phyloP scores from a whole-genome alignment of 1,140 invertebrate species.

The Coenobita brevimanus region DNA sequence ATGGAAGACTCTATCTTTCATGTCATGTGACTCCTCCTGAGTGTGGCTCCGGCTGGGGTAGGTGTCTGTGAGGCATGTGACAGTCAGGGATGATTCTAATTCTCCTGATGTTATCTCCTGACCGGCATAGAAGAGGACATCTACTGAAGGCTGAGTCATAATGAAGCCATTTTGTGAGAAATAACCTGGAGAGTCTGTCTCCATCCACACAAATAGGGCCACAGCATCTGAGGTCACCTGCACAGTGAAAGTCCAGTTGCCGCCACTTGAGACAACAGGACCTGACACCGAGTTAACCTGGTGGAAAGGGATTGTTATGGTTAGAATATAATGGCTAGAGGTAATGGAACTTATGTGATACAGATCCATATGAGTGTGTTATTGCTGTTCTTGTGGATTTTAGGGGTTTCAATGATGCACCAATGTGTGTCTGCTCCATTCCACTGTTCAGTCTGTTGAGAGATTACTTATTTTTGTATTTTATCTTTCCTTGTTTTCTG shows the following conservation, averaged over 20 bases:
- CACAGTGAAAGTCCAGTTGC: conserved; percentile 66
- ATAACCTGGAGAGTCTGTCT: conserved; percentile 48
- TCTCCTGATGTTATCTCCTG: conserved; percentile 3
- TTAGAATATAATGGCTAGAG: not conserved
- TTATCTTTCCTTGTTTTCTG: too few relatives aligned
- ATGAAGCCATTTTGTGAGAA: conserved; percentile 69
- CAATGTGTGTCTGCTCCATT: too few relatives aligned
- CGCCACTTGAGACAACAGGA: not conserved
- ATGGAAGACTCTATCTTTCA: not conserved
- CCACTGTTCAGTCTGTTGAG: too few relatives aligned
- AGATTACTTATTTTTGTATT: too few relatives aligned
- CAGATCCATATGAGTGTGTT: not conserved
- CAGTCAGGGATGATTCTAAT: conserved; percentile 38
- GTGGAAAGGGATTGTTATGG: not conserved
- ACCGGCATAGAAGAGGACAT: conserved; percentile 70
- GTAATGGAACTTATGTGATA: not conserved
- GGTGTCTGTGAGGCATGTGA: conserved; percentile 57
- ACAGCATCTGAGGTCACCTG: conserved; percentile 52
- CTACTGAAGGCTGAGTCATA: conserved; percentile 71
- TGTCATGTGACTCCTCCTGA: not conserved
- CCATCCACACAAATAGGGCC: conserved; percentile 67
- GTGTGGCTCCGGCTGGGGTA: not conserved
- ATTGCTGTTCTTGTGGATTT: too few relatives aligned
- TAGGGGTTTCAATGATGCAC: too few relatives aligned
- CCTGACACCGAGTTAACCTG: conserved; percentile 17